A percentile compares a stretch with the other conserved stretches of the same genome.
phyloP scores from a whole-genome alignment of 2,113 vertebrate species.

The Poecilia latipinna region DNA sequence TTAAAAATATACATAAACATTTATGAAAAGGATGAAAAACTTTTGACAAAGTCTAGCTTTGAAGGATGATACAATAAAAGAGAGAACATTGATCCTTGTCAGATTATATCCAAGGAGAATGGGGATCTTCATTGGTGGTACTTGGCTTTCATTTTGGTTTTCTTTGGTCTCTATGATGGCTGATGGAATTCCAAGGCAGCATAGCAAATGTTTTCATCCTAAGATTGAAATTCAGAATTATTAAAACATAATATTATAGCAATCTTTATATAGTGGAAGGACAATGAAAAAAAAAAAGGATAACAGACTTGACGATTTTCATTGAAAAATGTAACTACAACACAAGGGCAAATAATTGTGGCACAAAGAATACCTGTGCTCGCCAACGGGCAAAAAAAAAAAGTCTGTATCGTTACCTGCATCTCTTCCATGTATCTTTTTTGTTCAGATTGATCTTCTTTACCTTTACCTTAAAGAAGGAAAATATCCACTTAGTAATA shows the following conservation, averaged over 20 bases:
- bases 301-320: background rate
- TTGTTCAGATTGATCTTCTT: background rate
- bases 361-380: background rate
- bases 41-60: background rate
- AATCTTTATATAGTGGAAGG: background rate
- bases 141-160: constrained; percentile 4
- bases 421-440: background rate
- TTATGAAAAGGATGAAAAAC: background rate
- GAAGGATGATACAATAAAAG: background rate
- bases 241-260: background rate
- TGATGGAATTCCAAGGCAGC: constrained; percentile 16
- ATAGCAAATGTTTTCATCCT: constrained; percentile 21
- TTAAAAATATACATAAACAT: background rate
- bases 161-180: constrained; percentile 2
- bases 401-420: background rate
- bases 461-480: background rate
- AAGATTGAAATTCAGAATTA: background rate
- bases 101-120: background rate
- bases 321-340: background rate
- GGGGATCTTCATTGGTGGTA: background rate
- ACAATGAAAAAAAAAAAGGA: background rate
- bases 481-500: background rate
- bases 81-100: background rate
- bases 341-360: background rate
- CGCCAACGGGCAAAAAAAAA: background rate